A percentile compares a stretch with the other conserved stretches of the same genome.
phyloP scores from a whole-genome alignment of 1,140 invertebrate genomes.

The Drosophila littoralis region DNA sequence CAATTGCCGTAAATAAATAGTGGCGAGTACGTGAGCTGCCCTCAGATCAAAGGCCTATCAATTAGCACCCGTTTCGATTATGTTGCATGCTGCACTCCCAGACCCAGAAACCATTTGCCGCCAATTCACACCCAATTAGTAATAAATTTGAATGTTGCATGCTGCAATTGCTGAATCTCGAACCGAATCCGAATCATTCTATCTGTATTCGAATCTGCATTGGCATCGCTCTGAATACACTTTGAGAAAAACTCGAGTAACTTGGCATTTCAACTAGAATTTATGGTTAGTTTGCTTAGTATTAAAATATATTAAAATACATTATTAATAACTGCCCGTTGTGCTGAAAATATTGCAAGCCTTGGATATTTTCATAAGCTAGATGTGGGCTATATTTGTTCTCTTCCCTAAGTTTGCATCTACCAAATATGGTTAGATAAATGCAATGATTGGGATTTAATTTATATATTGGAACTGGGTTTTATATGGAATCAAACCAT shows the following conservation, averaged over 20 bases:
- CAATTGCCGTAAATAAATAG: slow-evolving; percentile 81
- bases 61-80: slow-evolving; percentile 79
- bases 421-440: too few species aligned
- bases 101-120: slow-evolving; percentile 53
- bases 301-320: too few species aligned
- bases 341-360: too few species aligned
- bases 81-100: slow-evolving; percentile 68
- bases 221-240: neutral
- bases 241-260: slow-evolving; percentile 5
- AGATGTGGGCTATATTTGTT: too few species aligned
- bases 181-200: slow-evolving; percentile 1
- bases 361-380: too few species aligned
- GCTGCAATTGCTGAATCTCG: slow-evolving; percentile 40
- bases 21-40: slow-evolving; percentile 24
- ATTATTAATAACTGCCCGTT: too few species aligned
- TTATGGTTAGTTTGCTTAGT: too few species aligned
- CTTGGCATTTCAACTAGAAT: neutral
- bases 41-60: slow-evolving; percentile 79
- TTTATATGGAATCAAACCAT: too few species aligned
- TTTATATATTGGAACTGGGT: too few species aligned
- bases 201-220: slow-evolving; percentile 3
- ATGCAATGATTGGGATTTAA: too few species aligned
- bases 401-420: too few species aligned
- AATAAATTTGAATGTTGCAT: slow-evolving; percentile 79
- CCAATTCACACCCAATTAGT: slow-evolving; percentile 83